Evolutionary conservation across 92 coral and sea anemone species (phyloP), one percentile per base, ranked within the genome.

Genomic region (Heliopora coerulea): DNA sequence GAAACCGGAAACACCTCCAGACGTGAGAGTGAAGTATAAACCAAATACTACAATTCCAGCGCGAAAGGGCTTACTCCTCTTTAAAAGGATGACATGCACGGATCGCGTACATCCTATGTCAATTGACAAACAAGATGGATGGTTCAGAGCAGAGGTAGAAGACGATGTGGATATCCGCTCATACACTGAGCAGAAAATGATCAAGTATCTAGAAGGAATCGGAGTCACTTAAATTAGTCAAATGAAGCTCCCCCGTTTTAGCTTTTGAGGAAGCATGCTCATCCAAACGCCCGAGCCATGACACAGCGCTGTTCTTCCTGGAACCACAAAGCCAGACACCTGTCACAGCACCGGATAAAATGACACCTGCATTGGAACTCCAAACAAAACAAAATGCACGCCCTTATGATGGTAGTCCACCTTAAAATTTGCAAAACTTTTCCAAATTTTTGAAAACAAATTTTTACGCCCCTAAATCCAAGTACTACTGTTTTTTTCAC

Each of bases 21-120:
- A 79, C 34, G 78, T 59, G 25, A 25, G 48, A 40, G 75, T 39
- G 31, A 79, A 49, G 21, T 44, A 60, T 61, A 49, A 75, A 75
- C 23, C 58, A 75, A 44, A 65, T 75, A 62, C 40, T 72, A 50
- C 49, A 29, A 72, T 26, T 41, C 17, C 29, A 54, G 26, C 52
- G 24, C 62, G 11, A 72, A 72, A 72, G 49, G 52, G 19, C 19
- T 31, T 18, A 41, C 46, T 30, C 65, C 31, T 27, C 42, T 56
- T 25, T 15, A 8, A 12, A 48, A 72, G n/a, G 65, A 24, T 7
- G 31, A 65, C n/a, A n/a, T n/a, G n/a, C 13, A 39, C n/a, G 6
- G 63, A 15, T 15, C 63, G 63, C 63, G 33, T 57, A 24, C 13
- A 57, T 3, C 63, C 63, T 24, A 15, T 32, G 33, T 57, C 63